A percentile compares a stretch with the other conserved stretches of the same genome.
These are phyloP conservation scores for Acleris sparsana DNA, from an alignment of 2,888 invertebrate genomes.

Conservation along the genomic window DNA sequence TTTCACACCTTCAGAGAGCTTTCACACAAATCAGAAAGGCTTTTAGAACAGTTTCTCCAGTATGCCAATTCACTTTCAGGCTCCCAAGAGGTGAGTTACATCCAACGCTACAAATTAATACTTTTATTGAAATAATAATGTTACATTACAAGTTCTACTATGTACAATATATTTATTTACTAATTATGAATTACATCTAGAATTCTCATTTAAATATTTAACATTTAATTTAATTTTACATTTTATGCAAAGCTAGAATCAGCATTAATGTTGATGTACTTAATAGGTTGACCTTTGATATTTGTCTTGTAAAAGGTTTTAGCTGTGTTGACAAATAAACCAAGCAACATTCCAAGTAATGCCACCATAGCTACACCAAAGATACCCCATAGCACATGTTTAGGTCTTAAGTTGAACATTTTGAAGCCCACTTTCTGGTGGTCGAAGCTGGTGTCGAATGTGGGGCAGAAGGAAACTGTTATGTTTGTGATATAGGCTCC, in stretches of 20 bases:
- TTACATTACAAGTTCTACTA: slow-evolving; percentile 38
- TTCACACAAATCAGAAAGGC: slow-evolving; percentile 89
- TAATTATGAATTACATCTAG: slow-evolving; percentile 5
- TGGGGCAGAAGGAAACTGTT: slow-evolving; percentile 68
- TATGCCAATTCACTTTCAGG: slow-evolving; percentile 87
- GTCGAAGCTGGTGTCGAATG: slow-evolving; percentile 63
- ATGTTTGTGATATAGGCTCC: slow-evolving; percentile 73
- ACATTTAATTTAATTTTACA: slow-evolving; percentile 2
- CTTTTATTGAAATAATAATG: slow-evolving; percentile 38
- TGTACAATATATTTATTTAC: slow-evolving; percentile 39
- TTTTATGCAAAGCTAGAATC: slow-evolving; percentile 67
- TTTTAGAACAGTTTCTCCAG: slow-evolving; percentile 89
- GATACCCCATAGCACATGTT: slow-evolving; percentile 75
- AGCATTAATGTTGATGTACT: slow-evolving; percentile 66
- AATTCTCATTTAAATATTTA: neutral
- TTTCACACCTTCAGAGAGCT: slow-evolving; percentile 90
- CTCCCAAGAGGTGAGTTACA: slow-evolving; percentile 84
- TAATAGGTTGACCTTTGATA: slow-evolving; percentile 65
- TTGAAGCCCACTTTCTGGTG: slow-evolving; percentile 54
- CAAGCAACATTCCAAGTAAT: slow-evolving; percentile 67
- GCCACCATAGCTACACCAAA: slow-evolving; percentile 69
- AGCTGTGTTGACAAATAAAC: slow-evolving; percentile 64
- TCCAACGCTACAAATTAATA: slow-evolving; percentile 36
- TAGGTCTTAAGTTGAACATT: slow-evolving; percentile 65
- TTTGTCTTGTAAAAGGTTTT: slow-evolving; percentile 67